Evolutionary conservation across 2,113 vertebrate species (phyloP).

Genomic region (Dromas ardeola): DNA sequence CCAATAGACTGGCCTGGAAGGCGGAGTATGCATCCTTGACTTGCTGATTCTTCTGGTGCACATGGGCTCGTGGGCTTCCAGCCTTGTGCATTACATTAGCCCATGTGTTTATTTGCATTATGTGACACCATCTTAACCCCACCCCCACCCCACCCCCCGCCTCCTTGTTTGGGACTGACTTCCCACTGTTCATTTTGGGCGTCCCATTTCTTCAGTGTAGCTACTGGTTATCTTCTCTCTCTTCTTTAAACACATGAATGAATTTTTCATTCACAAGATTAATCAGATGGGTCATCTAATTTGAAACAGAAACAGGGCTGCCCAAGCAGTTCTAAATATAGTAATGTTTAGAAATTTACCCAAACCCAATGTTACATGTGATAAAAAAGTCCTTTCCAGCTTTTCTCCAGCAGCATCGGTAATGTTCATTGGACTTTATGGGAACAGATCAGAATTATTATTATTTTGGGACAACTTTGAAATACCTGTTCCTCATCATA

Average conservation of each 20-base stretch:
- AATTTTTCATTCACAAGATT: not conserved
- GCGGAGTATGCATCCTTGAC: not conserved
- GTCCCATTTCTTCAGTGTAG: not conserved
- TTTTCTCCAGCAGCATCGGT: not conserved
- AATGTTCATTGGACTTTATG: not conserved
- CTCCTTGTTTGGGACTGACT: not conserved
- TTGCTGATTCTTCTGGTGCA: not conserved
- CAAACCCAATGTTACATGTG: not conserved
- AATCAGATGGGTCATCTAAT: not conserved
- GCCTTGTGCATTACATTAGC: not conserved
- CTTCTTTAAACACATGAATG: not conserved
- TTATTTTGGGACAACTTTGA: not conserved
- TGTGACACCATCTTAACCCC: not conserved
- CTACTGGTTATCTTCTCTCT: not conserved
- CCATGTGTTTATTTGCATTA: not conserved
- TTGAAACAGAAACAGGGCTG: not conserved
- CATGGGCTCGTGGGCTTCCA: not conserved
- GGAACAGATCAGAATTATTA: not conserved
- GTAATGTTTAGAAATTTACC: not conserved
- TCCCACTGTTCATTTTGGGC: not conserved
- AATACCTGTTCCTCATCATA: not conserved
- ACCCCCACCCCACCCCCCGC: rapidly evolving
- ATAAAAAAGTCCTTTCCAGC: not conserved
- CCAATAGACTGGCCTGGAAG: not conserved
- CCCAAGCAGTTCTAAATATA: constrained; percentile 7